Base-by-base conservation (phyloP, 2,113 vertebrate genomes). In the Echinops telfairi region DNA sequence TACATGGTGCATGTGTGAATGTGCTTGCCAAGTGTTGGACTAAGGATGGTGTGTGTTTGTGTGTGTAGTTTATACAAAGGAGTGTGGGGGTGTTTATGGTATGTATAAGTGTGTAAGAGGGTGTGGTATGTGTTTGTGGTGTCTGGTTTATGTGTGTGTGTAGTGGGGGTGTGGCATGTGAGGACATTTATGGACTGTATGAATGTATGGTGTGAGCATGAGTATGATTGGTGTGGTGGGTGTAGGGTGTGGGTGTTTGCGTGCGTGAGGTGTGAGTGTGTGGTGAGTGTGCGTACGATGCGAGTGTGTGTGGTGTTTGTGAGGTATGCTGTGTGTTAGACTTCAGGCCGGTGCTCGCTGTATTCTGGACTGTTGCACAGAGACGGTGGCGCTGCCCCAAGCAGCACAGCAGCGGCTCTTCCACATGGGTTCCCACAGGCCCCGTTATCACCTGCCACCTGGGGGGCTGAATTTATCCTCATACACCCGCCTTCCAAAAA, bases 371-470 rank as follows among this genome's bases (percentile, higher is more conserved):
- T 4, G 5, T 17, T 33, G 15, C 68, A n/a, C 16, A 33, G 68
- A 33, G 47, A 53, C 47, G 10, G 2, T 9, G 47, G 43, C 43
- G 43, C 10, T 53, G 47, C 47, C 47, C 47, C 47, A 4, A 14
- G 47, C 12, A 10, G 47, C 47, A 53, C 47, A 11, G 47, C 47
- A 53, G 47, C 47, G 12, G 47, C 70, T 5, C 7, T 23, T 64
- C 33, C 40, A 73, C 17, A 0, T 12, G 7, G 16, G 0, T 2
- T 27, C 33, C 22, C 36, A 4, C 10, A 53, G 38, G 22, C n/a
- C 0, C 0, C 7, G 6, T 22, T 0, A 4, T 14, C 1, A 7
- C 58, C 22, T 58, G 3, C 5, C 11, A 5, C 10, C 43, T 4
- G 9, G 64, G 87, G 25, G 36, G 58, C 73, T 19, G 57, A 76